A percentile compares a stretch with the other conserved stretches of the same genome.
phyloP scores from a whole-genome alignment of 2,888 invertebrate genomes.

The Notocelia uddmanniana region DNA sequence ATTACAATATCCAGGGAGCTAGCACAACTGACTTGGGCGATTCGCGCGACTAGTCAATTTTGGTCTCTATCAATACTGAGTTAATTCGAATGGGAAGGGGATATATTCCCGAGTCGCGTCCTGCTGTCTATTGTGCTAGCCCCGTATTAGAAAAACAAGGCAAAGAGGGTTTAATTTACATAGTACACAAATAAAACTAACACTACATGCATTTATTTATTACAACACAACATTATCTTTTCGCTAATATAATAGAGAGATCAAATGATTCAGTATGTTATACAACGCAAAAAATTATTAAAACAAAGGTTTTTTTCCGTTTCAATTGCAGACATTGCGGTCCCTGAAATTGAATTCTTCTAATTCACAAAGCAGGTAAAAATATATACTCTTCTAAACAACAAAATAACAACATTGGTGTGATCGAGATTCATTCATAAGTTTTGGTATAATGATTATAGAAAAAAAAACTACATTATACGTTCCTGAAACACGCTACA shows the following conservation, averaged over 20 bases:
- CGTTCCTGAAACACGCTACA: conserved; percentile 69
- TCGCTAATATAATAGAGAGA: neutral
- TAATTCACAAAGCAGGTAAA: neutral
- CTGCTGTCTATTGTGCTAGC: neutral
- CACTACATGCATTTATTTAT: conserved; percentile 22
- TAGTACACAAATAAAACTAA: conserved; percentile 18
- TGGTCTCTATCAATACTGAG: neutral
- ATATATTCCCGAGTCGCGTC: neutral
- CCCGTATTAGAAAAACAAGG: neutral
- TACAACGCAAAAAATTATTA: neutral
- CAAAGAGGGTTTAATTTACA: neutral
- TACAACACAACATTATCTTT: neutral
- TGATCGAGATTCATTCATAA: conserved; percentile 9
- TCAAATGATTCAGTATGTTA: neutral
- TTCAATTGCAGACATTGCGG: neutral
- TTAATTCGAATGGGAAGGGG: neutral
- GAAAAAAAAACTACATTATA: conserved; percentile 59
- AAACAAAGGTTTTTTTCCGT: neutral
- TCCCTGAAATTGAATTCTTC: neutral
- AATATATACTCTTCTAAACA: conserved; percentile 1
- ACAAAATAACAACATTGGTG: conserved; percentile 2
- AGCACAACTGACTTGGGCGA: neutral
- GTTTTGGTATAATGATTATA: neutral
- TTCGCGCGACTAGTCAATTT: neutral
- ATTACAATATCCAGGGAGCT: neutral